These are phyloP conservation scores for Osedax frankpressi DNA, from an alignment of 2,888 invertebrate genomes.

Conservation along the genomic window DNA sequence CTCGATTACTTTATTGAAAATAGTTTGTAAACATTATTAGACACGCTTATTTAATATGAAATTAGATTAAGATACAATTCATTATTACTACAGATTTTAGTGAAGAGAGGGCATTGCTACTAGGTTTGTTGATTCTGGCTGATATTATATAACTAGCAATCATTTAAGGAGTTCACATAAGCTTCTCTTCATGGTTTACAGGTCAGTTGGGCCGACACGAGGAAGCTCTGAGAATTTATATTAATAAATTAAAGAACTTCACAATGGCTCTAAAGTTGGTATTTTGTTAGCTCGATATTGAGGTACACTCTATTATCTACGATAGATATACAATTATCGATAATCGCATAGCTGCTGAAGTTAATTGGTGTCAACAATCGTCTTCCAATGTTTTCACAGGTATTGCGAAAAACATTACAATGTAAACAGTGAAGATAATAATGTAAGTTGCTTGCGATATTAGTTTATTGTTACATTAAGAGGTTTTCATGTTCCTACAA, in stretches of 20 bases:
- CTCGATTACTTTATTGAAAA: neutral
- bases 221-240: slow-evolving; percentile 79
- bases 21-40: too few relatives aligned
- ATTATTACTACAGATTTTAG: slow-evolving; percentile 53
- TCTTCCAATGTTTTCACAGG: slow-evolving; percentile 26
- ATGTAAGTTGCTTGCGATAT: too few relatives aligned
- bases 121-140: too few relatives aligned
- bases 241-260: slow-evolving; percentile 70
- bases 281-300: too few relatives aligned
- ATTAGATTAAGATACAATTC: neutral
- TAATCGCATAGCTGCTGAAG: too few relatives aligned
- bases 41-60: too few relatives aligned
- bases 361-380: too few relatives aligned
- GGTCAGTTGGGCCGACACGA: slow-evolving; percentile 81
- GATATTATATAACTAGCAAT: too few relatives aligned
- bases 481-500: too few relatives aligned
- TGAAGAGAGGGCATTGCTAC: slow-evolving; percentile 84
- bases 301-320: too few relatives aligned
- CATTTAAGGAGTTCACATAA: neutral
- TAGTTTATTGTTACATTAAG: too few relatives aligned
- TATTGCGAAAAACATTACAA: slow-evolving; percentile 55
- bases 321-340: too few relatives aligned
- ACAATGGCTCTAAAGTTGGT: slow-evolving; percentile 66
- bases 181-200: neutral
- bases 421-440: slow-evolving; percentile 34